These are phyloP conservation scores for Brachionus asplanchnoidis DNA, from an alignment of 1,140 invertebrate species.

Conservation along the genomic window DNA sequence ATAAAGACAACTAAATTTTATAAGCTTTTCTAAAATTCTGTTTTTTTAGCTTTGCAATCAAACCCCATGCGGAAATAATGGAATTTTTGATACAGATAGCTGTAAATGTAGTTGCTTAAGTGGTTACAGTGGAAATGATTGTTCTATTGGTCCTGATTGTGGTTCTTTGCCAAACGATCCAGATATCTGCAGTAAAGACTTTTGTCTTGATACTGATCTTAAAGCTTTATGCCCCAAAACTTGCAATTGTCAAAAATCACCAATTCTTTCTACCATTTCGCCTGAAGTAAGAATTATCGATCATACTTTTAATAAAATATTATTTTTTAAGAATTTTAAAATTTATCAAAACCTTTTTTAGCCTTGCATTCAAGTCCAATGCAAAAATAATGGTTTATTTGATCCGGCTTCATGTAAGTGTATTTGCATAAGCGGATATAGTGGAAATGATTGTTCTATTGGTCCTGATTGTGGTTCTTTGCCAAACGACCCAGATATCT, in stretches of 20 bases:
- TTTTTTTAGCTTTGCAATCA: no score
- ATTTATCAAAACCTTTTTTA: neutral
- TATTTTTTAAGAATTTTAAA: no score
- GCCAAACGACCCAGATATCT: neutral
- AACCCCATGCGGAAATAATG: no score
- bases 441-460: neutral
- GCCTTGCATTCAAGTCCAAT: neutral
- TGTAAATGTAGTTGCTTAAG: neutral
- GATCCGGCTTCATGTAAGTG: constrained; percentile 1
- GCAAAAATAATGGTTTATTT: neutral
- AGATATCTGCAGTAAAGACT: no score
- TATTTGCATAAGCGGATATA: neutral
- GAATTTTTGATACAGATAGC: neutral
- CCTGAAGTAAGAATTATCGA: no score
- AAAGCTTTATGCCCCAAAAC: neutral
- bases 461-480: neutral
- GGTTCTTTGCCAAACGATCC: no score
- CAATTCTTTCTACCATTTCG: no score
- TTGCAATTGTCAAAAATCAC: neutral
- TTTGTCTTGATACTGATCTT: no score
- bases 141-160: no score
- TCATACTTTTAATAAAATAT: no score
- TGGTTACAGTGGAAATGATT: neutral
- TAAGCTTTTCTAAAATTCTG: no score
- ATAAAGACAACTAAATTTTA: no score